These are phyloP conservation scores for Drosophila ustulata DNA, from an alignment of 2,888 invertebrate species.

Conservation along the genomic window DNA sequence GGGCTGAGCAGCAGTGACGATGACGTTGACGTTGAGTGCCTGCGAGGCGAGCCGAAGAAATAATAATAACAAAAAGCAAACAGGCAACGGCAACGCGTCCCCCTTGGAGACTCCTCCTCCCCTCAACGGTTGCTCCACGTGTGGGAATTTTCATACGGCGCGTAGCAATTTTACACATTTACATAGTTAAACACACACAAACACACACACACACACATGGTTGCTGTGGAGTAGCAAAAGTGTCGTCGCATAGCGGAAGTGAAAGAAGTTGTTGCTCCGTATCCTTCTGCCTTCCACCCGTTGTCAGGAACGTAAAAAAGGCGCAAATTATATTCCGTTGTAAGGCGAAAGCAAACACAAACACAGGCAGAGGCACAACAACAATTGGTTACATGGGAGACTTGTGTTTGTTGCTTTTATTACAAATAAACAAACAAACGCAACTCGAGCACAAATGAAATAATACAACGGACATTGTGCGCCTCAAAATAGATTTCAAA, in stretches of 20 bases:
- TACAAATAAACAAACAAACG: constrained; percentile 62
- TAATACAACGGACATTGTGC: constrained; percentile 31
- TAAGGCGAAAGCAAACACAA: constrained; percentile 61
- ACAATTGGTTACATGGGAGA: constrained; percentile 36
- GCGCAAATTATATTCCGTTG: constrained; percentile 79
- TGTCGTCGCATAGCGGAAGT: constrained; percentile 76
- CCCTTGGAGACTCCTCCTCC: constrained; percentile 1
- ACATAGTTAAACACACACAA: constrained; percentile 73
- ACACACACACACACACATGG: constrained; percentile 18
- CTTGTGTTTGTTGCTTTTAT: constrained; percentile 42
- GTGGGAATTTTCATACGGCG: constrained; percentile 76
- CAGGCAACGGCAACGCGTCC: constrained; percentile 26
- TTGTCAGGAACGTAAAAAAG: constrained; percentile 53
- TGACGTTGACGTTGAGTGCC: constrained; percentile 66
- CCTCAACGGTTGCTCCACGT: constrained; percentile 34
- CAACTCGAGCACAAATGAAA: constrained; percentile 39
- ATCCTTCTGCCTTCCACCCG: constrained; percentile 3
- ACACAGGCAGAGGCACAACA: constrained; percentile 37
- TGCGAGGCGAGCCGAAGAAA: constrained; percentile 65
- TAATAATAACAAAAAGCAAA: constrained; percentile 79
- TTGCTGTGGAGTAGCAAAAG: constrained; percentile 50
- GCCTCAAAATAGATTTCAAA: constrained; percentile 28
- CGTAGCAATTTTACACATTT: constrained; percentile 81
- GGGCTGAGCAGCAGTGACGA: constrained; percentile 32
- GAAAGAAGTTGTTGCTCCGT: constrained; percentile 70